Base-by-base conservation (phyloP, 1,140 invertebrate genomes). In the Limonius californicus region DNA sequence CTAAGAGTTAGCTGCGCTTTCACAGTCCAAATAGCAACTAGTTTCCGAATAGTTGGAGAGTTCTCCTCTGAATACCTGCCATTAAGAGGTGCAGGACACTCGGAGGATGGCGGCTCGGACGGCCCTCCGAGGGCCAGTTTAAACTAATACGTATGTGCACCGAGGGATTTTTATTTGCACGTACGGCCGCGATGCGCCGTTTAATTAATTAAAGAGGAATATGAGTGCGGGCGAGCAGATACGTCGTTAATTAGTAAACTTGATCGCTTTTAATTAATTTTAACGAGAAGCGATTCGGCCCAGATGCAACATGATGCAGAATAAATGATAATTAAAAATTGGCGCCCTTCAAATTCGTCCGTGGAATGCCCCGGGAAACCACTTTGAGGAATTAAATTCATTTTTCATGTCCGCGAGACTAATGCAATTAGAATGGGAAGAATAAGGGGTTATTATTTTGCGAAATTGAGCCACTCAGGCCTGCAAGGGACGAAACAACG, bases 181-280 rank as follows among this genome's bases (percentile, higher is more conserved):
- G 35, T 39, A 39, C 35, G 8, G 35, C 35, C 35, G n/a, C n/a
- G n/a, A 39, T 39, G 35, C 35, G 35, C 35, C n/a, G 3, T 39
- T 39, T 11, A 39, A 39, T 12, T 39, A 39, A 11, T 39, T 11
- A 39, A 39, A 39, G n/a, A 39, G 35, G 2, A 39, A 39, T 12
- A 39, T 14, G 35, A 39, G 11, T n/a, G 8, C 8, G 35, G n/a
- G 1, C n/a, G 11, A 9, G n/a, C n/a, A n/a, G n/a, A 12, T 12
- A 6, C 35, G 45, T 50, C 14, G 45, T 21, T 50, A 50, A 50
- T 50, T 50, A 50, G 45, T 11, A 18, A 21, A 50, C 45, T 50
- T 50, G 45, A 50, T 50, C 45, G 45, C 45, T 18, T 21, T 50
- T 50, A 50, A 50, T 50, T 50, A 50, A 50, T 50, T 50, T 50